Conservation (phyloP, 2,888 invertebrate genomes). For the Amphiduros pacificus region DNA sequence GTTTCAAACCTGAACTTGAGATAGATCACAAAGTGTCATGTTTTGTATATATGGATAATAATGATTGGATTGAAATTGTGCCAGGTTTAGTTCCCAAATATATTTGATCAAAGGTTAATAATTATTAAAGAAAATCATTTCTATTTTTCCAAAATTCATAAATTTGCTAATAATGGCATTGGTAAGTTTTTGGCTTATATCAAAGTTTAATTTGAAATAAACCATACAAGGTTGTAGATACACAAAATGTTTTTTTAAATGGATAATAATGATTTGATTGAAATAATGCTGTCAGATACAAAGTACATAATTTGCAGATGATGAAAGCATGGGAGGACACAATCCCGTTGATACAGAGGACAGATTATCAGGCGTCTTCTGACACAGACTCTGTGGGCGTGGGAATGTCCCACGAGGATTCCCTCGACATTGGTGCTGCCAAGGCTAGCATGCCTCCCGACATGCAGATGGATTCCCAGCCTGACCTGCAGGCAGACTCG, state of each 20-base stretch:
- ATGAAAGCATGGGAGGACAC: conserved; percentile 59
- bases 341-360: conserved; percentile 52
- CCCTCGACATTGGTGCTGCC: too few relatives aligned
- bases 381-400: too few relatives aligned
- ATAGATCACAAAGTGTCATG: too few relatives aligned
- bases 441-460: too few relatives aligned
- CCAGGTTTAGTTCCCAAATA: too few relatives aligned
- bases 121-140: neutral
- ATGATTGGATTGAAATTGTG: too few relatives aligned
- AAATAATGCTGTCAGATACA: neutral
- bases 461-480: too few relatives aligned
- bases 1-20: too few relatives aligned
- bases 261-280: neutral
- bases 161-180: neutral
- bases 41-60: too few relatives aligned
- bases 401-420: too few relatives aligned
- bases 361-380: conserved; percentile 16
- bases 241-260: neutral
- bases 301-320: conserved; percentile 44
- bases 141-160: neutral
- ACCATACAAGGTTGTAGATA: neutral
- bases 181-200: neutral
- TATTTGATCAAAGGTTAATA: neutral
- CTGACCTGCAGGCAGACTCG: too few relatives aligned
- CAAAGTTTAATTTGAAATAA: too few relatives aligned